These are phyloP conservation scores for Nebria ingens DNA, from an alignment of 1,140 invertebrate genomes.

Conservation along the genomic window DNA sequence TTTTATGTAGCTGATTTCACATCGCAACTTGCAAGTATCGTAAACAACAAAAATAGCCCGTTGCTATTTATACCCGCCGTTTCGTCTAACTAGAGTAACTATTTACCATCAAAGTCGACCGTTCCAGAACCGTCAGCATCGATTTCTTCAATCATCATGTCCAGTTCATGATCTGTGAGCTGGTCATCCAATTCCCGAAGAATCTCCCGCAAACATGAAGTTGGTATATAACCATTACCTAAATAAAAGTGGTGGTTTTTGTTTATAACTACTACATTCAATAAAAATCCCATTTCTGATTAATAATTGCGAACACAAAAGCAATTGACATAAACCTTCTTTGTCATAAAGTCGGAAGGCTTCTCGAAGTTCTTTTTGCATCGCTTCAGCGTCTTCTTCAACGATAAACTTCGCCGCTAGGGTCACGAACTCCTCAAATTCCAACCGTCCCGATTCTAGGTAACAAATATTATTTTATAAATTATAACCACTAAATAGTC, in stretches of 20 bases:
- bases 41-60: conserved; percentile 12
- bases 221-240: conserved; percentile 94
- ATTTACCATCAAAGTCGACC: conserved; percentile 65
- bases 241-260: too few species aligned
- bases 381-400: conserved; percentile 87
- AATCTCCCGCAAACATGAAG: conserved; percentile 83
- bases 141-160: conserved; percentile 94
- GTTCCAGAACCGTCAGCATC: conserved; percentile 88
- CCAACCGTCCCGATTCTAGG: conserved; percentile 82
- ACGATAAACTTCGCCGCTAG: conserved; percentile 89
- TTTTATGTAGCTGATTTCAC: too few species aligned
- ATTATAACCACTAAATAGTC: too few species aligned
- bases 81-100: conserved; percentile 6
- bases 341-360: conserved; percentile 85
- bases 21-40: not conserved
- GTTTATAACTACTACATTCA: not conserved
- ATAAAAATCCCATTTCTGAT: not conserved
- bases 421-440: conserved; percentile 91
- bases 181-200: conserved; percentile 86
- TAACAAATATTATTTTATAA: not conserved
- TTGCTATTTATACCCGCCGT: conserved; percentile 1
- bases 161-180: conserved; percentile 81
- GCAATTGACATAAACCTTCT: conserved; percentile 46
- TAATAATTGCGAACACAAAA: not conserved
- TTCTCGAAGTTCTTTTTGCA: conserved; percentile 85